These are phyloP conservation scores for Heterocephalus glaber DNA, from an alignment of 2,113 vertebrate genomes.

Conservation along the genomic window DNA sequence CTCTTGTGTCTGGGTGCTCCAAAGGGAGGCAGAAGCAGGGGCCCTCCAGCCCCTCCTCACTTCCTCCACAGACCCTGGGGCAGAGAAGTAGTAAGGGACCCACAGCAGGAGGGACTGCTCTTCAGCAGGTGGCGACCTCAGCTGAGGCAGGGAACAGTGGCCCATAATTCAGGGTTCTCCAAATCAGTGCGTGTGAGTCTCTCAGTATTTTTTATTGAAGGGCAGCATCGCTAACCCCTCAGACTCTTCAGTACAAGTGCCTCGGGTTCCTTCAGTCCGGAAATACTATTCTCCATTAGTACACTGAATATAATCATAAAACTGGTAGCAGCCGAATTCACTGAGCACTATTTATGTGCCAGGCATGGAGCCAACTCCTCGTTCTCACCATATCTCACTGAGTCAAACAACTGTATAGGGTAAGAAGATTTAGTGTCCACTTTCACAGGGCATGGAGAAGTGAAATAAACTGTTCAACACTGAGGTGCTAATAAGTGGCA, in stretches of 20 bases:
- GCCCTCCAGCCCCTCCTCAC: neutral
- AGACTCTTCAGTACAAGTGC: accelerated
- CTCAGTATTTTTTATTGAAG: neutral
- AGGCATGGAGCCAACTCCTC: neutral
- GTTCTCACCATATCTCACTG: neutral
- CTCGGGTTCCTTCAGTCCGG: neutral
- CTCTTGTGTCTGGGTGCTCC: accelerated
- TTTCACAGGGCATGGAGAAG: neutral
- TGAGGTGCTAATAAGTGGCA: neutral
- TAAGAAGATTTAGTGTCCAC: neutral
- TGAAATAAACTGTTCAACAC: neutral
- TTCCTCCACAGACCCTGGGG: neutral
- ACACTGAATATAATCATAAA: accelerated
- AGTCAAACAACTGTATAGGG: neutral
- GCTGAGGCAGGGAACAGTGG: too few species aligned
- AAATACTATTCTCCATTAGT: neutral
- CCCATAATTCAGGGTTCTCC: neutral
- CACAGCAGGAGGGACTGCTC: neutral
- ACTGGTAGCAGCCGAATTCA: neutral
- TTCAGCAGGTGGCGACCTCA: neutral
- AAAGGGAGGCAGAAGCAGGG: neutral
- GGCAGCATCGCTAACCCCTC: neutral
- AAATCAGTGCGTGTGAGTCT: neutral
- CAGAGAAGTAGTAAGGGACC: neutral
- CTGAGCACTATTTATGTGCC: accelerated